Evolutionary conservation across 2,797 vertebrate genomes (phyloP).

Genomic region (Hirundo rustica): DNA sequence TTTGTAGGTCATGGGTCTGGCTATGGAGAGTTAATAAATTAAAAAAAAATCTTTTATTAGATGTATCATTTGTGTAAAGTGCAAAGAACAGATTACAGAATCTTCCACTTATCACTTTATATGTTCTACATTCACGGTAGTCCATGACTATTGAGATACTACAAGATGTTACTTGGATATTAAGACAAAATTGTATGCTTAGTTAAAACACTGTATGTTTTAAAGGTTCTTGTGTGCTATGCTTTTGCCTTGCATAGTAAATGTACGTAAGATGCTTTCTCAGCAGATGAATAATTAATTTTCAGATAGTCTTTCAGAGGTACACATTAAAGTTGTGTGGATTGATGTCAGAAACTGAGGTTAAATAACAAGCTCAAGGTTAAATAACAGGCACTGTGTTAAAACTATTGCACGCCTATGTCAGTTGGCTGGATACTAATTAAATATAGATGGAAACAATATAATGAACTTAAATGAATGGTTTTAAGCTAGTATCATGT

Average conservation of each 20-base stretch:
- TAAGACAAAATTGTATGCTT: not conserved
- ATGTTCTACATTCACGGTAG: not conserved
- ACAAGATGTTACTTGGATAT: not conserved
- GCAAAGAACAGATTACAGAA: not conserved
- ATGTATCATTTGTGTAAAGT: not conserved
- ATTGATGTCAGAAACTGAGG: conserved; percentile 70
- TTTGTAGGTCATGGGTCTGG: not conserved
- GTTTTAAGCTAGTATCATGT: conserved; percentile 30
- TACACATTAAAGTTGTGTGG: conserved; percentile 65
- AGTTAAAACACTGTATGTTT: not conserved
- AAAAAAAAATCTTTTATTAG: not conserved
- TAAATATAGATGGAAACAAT: conserved; percentile 70
- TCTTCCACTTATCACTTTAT: not conserved
- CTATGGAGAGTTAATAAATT: not conserved
- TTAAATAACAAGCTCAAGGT: conserved; percentile 69
- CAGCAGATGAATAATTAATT: conserved; percentile 68
- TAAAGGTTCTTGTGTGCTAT: not conserved
- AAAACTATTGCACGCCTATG: conserved; percentile 48
- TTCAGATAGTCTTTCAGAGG: conserved; percentile 63
- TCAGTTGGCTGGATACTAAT: conserved; percentile 48
- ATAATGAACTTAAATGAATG: conserved; percentile 56
- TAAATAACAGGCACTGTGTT: conserved; percentile 65
- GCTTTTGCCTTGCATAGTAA: conserved; percentile 35
- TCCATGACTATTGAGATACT: not conserved
- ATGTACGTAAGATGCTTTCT: conserved; percentile 29